Evolutionary conservation across 2,888 invertebrate genomes (phyloP).

Genomic region (Anoplius nigerrimus): DNA sequence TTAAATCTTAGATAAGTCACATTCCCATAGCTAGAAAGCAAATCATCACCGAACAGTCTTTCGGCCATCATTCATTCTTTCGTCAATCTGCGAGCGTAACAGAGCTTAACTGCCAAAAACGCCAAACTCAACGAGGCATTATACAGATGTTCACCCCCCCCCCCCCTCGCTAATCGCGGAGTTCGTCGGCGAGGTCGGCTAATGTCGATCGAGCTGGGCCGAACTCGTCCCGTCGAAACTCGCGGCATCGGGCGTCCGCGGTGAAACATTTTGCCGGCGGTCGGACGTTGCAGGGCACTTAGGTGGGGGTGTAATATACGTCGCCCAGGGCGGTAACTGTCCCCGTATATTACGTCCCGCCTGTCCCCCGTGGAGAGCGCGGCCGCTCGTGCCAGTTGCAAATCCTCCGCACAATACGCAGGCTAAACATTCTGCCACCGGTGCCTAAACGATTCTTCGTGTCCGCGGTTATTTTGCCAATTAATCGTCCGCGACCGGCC

Average conservation of each 20-base stretch:
- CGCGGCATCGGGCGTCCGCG: neutral
- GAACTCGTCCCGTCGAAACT: too few species aligned
- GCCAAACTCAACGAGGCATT: too few species aligned
- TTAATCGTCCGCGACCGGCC: slow-evolving; percentile 60
- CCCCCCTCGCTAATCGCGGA: too few species aligned
- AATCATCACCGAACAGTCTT: too few species aligned
- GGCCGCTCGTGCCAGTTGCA: slow-evolving; percentile 44
- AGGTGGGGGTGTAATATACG: slow-evolving; percentile 64
- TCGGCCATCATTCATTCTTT: too few species aligned
- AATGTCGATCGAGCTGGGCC: too few species aligned
- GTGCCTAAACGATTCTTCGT: slow-evolving; percentile 70
- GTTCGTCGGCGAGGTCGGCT: too few species aligned
- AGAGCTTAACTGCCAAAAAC: too few species aligned
- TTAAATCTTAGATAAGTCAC: too few species aligned
- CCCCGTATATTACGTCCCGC: slow-evolving; percentile 64
- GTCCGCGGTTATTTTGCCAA: slow-evolving; percentile 69
- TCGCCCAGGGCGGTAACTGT: slow-evolving; percentile 68
- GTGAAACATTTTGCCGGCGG: slow-evolving; percentile 2
- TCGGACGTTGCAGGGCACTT: slow-evolving; percentile 52
- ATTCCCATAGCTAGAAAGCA: too few species aligned
- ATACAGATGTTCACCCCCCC: too few species aligned
- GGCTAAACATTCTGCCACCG: slow-evolving; percentile 44
- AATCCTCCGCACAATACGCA: slow-evolving; percentile 54
- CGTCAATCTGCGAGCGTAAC: too few species aligned
- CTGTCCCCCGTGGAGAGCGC: slow-evolving; percentile 54